Evolutionary conservation across 2,797 vertebrate species (phyloP).

Genomic region (Typhlichthys subterraneus): DNA sequence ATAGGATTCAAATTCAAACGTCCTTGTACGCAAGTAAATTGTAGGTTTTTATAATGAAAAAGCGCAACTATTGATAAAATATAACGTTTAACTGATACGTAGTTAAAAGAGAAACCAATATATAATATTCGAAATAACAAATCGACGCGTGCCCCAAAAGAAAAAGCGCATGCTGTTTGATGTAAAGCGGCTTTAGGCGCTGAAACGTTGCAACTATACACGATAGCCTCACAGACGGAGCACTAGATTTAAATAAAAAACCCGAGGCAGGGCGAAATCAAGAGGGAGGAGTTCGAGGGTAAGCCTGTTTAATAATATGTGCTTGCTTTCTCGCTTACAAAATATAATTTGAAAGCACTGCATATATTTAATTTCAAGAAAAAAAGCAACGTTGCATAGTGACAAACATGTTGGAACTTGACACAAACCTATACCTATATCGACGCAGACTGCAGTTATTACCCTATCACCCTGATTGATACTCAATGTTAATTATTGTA

Average conservation of each 20-base stretch:
- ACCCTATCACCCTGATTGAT: too few species aligned
- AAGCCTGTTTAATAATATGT: conserved; percentile 15
- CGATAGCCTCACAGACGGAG: conserved; percentile 31
- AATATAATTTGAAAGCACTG: conserved; percentile 17
- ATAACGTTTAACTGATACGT: conserved; percentile 7
- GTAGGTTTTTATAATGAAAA: too few species aligned
- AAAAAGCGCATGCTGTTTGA: conserved; percentile 14
- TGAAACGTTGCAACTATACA: conserved; percentile 33
- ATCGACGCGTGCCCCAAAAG: conserved; percentile 2
- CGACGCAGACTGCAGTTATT: too few species aligned
- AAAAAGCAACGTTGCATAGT: too few species aligned
- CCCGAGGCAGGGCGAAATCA: conserved; percentile 62
- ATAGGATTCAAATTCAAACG: conserved; percentile 4
- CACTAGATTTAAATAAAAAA: conserved; percentile 33
- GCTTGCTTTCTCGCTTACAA: conserved; percentile 25
- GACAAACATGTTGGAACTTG: too few species aligned
- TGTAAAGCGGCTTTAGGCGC: conserved; percentile 13
- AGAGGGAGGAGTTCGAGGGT: conserved; percentile 63
- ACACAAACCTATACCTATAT: too few species aligned
- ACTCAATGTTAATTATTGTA: too few species aligned
- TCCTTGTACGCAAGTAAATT: conserved; percentile 18
- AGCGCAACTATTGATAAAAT: not conserved
- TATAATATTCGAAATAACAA: not conserved
- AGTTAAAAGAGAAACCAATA: not conserved
- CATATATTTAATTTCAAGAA: too few species aligned